Conservation (phyloP, 2,797 vertebrate species). For the Hypotaenidia okinawae region DNA sequence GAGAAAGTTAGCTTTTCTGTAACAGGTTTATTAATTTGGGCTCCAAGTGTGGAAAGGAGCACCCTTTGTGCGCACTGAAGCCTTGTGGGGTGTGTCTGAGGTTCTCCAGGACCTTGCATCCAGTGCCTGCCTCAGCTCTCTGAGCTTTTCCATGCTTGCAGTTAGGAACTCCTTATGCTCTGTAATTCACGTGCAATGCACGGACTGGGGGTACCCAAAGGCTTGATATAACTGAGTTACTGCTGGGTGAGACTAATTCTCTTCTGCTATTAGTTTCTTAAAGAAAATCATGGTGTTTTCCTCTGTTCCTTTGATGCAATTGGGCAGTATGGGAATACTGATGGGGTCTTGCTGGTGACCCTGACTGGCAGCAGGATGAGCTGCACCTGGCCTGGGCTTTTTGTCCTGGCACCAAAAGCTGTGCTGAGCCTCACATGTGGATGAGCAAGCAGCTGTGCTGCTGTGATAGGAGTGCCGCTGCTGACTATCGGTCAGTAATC, state of each 20-base stretch:
- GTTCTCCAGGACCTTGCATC: neutral
- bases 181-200: rapidly evolving
- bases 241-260: neutral
- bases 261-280: neutral
- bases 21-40: neutral
- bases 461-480: neutral
- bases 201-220: neutral
- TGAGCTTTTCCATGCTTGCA: neutral
- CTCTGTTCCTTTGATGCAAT: neutral
- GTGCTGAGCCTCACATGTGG: neutral
- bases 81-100: neutral
- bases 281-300: neutral
- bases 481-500: neutral
- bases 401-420: neutral
- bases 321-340: neutral
- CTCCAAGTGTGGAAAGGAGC: neutral
- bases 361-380: neutral
- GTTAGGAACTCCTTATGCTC: neutral
- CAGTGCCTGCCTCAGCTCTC: neutral
- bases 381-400: neutral
- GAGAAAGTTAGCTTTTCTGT: neutral
- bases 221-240: neutral
- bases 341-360: neutral
- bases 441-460: neutral
- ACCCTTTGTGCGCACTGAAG: neutral